Evolutionary conservation across 2,888 invertebrate species (phyloP).

Genomic region (Rapana venosa): DNA sequence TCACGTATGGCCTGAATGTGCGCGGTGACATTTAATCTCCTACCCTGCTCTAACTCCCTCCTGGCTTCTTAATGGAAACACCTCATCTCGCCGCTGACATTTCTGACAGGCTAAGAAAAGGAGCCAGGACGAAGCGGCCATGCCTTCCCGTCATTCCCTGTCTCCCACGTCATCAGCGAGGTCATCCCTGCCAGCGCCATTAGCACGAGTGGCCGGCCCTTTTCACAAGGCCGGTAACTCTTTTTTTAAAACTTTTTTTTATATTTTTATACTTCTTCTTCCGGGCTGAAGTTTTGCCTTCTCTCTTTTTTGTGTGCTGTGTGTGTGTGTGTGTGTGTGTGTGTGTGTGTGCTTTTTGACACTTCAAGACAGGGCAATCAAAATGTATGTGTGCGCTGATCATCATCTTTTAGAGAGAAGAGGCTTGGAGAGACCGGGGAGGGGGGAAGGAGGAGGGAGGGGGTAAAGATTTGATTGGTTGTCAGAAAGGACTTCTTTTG

Average conservation of each 20-base stretch:
- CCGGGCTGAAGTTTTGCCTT: no score
- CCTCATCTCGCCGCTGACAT: constrained; percentile 8
- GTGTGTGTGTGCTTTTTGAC: not conserved
- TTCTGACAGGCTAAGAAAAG: constrained; percentile 27
- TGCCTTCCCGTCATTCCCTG: constrained; percentile 13
- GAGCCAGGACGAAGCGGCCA: constrained; percentile 3
- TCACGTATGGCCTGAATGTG: constrained; percentile 17
- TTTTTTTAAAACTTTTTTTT: no score
- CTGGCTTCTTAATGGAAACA: constrained; percentile 25
- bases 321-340: no score
- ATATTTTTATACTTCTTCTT: no score
- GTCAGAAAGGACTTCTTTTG: not conserved
- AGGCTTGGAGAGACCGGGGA: no score
- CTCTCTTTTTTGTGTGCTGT: no score
- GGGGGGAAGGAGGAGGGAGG: no score
- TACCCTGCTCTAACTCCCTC: not conserved
- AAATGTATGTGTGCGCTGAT: not conserved
- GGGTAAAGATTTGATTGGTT: not conserved
- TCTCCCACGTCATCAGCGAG: constrained; percentile 3
- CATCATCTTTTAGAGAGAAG: not conserved
- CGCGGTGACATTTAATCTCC: constrained; percentile 27
- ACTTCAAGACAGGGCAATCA: not conserved
- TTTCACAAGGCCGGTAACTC: not conserved
- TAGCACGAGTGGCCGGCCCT: constrained; percentile 1
- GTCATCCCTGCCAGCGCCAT: not conserved